Percentiles rank a stretch among this genome's conserved stretches.
These are phyloP conservation scores for Ectemnius continuus DNA, from an alignment of 2,888 invertebrate species.

Conservation along the genomic window DNA sequence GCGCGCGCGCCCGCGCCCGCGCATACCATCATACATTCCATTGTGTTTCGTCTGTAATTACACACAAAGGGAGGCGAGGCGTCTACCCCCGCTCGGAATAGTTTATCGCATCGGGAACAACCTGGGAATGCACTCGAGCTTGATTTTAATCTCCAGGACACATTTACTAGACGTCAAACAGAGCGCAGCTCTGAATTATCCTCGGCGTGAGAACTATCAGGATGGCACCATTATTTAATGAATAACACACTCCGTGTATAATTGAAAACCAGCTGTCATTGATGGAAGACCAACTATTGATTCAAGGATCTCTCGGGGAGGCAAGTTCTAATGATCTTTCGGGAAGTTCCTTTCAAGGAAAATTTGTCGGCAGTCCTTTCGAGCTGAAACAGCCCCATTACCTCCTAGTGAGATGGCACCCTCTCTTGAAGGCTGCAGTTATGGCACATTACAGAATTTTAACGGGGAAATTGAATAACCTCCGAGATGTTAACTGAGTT, in stretches of 20 bases:
- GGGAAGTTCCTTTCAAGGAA: slow-evolving; percentile 43
- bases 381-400: slow-evolving; percentile 68
- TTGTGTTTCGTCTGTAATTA: slow-evolving; percentile 73
- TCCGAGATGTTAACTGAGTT: slow-evolving; percentile 71
- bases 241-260: too few relatives aligned
- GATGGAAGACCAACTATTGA: not conserved
- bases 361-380: slow-evolving; percentile 55
- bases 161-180: slow-evolving; percentile 28
- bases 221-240: not conserved
- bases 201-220: not conserved
- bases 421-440: slow-evolving; percentile 65
- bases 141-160: slow-evolving; percentile 46
- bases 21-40: slow-evolving; percentile 72
- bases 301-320: slow-evolving; percentile 12
- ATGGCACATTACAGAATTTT: slow-evolving; percentile 75
- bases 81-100: slow-evolving; percentile 41
- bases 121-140: slow-evolving; percentile 47
- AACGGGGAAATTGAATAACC: slow-evolving; percentile 75
- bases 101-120: slow-evolving; percentile 62
- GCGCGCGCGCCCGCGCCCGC: slow-evolving; percentile 62
- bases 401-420: slow-evolving; percentile 31
- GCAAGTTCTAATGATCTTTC: slow-evolving; percentile 23
- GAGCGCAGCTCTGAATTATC: slow-evolving; percentile 1
- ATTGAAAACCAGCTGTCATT: not conserved
- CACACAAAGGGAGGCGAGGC: slow-evolving; percentile 57